Evolutionary conservation across 2,888 invertebrate genomes (phyloP), one percentile per base, ranked within the genome.

Genomic region (Tortrix viridana): DNA sequence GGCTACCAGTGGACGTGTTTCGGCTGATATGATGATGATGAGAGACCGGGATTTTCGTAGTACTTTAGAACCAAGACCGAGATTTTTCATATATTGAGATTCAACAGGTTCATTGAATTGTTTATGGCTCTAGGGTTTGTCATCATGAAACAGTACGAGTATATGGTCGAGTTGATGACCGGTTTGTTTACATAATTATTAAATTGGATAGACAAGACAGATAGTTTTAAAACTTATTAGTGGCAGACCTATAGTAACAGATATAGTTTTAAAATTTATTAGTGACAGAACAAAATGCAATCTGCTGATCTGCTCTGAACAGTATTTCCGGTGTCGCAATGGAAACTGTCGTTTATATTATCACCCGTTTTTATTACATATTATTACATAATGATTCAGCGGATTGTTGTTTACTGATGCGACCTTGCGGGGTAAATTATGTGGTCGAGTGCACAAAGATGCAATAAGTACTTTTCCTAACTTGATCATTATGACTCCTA

Each of bases 311-410:
- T 50, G 5, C 19, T 23, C 26, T 22, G 7, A 52, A 47, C 46
- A n/a, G 43, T 20, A 53, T 43, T 52, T 19, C 19, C 38, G 22
- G 16, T 61, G 18, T 49, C 16, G n/a, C 38, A 53, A 32, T 32
- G 12, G 12, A 32, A 32, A 32, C 32, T 12, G 12, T 0, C 32
- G 23, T 60, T 55, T 57, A 23, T 57, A 44, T 22, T 52, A 52
- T 53, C 22, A 32, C 12, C 32, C 12, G 32, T 32, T 32, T 32
- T 32, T 32, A 32, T 32, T 32, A 32, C 32, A 32, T 64, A 48
- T 59, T 49, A 59, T 54, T 55, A 44, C 37, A 38, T 64, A 59
- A 64, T 54, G 23, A 44, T 3, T 32, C 48, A 60, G 41, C 48
- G 26, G 12, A 48, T 49, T 6, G 23, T 43, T 49, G 12, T 49